Evolutionary conservation across 2,888 invertebrate genomes (phyloP).

Genomic region (Pristionchus japonicus): DNA sequence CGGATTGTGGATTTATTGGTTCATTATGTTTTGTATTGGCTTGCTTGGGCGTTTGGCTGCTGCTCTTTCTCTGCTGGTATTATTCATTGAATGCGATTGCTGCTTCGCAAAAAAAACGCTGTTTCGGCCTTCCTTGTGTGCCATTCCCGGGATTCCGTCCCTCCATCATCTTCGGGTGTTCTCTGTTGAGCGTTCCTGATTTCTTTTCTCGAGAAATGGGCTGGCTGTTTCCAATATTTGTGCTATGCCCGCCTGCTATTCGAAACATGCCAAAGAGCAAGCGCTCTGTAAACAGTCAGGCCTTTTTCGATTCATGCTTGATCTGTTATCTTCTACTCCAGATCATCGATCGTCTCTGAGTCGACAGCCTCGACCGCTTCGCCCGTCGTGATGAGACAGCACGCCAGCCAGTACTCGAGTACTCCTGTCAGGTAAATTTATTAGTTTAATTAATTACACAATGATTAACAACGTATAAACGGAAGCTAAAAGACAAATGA

Average conservation of each 20-base stretch:
- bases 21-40: not conserved
- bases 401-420: not conserved
- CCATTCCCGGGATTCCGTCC: not conserved
- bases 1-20: not conserved
- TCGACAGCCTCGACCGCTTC: not conserved
- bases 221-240: not conserved
- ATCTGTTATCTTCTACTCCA: conserved; percentile 12
- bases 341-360: conserved; percentile 12
- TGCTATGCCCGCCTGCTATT: not conserved
- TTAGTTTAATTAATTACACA: not conserved
- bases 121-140: too few species aligned
- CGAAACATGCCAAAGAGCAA: too few species aligned
- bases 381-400: conserved; percentile 19
- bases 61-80: not conserved
- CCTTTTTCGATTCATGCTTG: not conserved
- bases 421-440: not conserved
- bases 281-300: too few species aligned
- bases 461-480: too few species aligned
- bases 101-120: too few species aligned
- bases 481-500: not conserved
- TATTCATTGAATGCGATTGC: not conserved
- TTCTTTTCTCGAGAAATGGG: not conserved
- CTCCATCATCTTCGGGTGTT: not conserved
- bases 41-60: conserved; percentile 11
- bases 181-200: not conserved